These are phyloP conservation scores for Egretta garzetta DNA, from an alignment of 2,113 vertebrate species.

Conservation along the genomic window DNA sequence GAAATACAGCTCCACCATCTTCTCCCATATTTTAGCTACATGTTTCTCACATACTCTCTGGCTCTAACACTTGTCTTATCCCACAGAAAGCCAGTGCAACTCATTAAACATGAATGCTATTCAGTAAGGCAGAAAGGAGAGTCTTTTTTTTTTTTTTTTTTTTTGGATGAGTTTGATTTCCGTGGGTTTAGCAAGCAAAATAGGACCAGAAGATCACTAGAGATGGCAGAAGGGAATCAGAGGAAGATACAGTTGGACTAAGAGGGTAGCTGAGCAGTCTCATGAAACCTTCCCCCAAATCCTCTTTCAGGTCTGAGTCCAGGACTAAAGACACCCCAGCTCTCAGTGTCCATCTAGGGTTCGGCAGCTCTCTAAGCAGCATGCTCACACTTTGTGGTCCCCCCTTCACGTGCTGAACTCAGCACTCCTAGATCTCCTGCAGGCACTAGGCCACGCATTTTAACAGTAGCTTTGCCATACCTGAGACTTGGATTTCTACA, in stretches of 20 bases:
- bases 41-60: neutral
- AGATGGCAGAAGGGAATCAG: neutral
- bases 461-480: neutral
- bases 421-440: neutral
- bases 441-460: neutral
- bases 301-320: neutral
- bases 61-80: neutral
- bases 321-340: neutral
- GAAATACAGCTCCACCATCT: neutral
- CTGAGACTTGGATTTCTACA: neutral
- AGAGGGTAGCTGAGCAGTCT: neutral
- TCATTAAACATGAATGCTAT: neutral
- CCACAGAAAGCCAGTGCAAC: neutral
- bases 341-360: neutral
- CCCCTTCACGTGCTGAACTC: neutral
- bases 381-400: neutral
- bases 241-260: neutral
- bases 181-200: neutral
- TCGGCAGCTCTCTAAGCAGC: neutral
- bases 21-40: neutral
- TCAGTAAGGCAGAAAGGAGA: neutral
- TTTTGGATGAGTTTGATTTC: neutral
- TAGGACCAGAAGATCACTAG: neutral
- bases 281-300: neutral
- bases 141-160: neutral